Evolutionary conservation across 2,888 invertebrate genomes (phyloP).

Genomic region (Trachelus troglodyta): DNA sequence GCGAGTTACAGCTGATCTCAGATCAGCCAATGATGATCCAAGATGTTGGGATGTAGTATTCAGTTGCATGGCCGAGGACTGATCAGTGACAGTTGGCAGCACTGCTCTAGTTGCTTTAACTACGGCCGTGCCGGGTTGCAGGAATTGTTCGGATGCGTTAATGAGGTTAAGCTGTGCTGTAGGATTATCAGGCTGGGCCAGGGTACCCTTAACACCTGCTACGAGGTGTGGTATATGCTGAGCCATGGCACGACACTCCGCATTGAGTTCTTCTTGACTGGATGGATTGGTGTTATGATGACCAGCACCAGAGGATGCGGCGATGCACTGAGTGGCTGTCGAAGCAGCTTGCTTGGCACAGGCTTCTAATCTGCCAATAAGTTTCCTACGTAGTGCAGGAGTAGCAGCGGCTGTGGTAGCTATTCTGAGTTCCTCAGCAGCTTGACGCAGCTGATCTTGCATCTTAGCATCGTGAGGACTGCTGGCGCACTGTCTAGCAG

Average conservation of each 20-base stretch:
- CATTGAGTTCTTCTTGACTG: constrained; percentile 78
- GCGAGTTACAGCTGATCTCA: constrained; percentile 74
- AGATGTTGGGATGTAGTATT: constrained; percentile 78
- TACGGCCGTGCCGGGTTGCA: constrained; percentile 78
- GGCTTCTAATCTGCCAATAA: constrained; percentile 68
- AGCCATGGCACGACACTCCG: constrained; percentile 79
- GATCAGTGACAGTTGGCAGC: constrained; percentile 85
- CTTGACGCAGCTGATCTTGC: constrained; percentile 85
- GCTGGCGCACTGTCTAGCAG: constrained; percentile 91
- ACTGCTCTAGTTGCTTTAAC: constrained; percentile 83
- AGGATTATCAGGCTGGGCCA: constrained; percentile 77
- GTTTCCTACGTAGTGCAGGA: constrained; percentile 78
- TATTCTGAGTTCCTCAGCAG: constrained; percentile 93
- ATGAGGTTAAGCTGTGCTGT: constrained; percentile 84
- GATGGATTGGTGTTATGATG: constrained; percentile 77
- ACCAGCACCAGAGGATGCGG: constrained; percentile 86
- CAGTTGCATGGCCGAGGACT: constrained; percentile 80
- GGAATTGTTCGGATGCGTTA: constrained; percentile 84
- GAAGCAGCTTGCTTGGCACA: constrained; percentile 89
- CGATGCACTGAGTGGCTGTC: constrained; percentile 91
- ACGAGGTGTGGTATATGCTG: constrained; percentile 85
- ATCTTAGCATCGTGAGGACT: constrained; percentile 84
- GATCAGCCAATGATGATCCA: constrained; percentile 74
- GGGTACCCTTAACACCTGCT: constrained; percentile 80
- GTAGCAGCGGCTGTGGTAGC: constrained; percentile 90